Evolutionary conservation across 2,888 invertebrate species (phyloP), one percentile per base, ranked within the genome.

Genomic region (Amphimallon solstitiale): DNA sequence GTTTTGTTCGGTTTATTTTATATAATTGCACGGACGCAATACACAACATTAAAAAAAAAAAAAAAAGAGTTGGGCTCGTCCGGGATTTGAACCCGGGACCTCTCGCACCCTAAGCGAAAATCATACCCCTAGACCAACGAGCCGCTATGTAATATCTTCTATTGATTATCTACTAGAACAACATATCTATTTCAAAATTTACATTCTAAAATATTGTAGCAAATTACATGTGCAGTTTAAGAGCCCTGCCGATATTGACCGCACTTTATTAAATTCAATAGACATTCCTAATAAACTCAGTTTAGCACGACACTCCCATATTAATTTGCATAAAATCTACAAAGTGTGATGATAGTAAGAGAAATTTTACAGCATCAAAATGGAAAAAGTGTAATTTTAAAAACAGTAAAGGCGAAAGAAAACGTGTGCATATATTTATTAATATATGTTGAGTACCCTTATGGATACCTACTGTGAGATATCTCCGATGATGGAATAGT

Each of bases 101-200:
- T 85, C 85, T 84, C 84, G 84, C 84, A 87, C 87, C 87, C 87
- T 86, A 87, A 87, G 87, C 87, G 86, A 86, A 85, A 87, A 87
- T 86, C 86, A 87, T 87, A 88, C 87, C 87, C 86, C 87, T 87
- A 88, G 87, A 87, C 87, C 87, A 87, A 86, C 86, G 87, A 87
- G 87, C 87, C 87, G 9, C 6, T n/a, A n/a, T n/a, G n/a, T n/a
- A n/a, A n/a, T n/a, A n/a, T n/a, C n/a, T n/a, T n/a, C n/a, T n/a
- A n/a, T n/a, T n/a, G n/a, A n/a, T n/a, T n/a, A n/a, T n/a, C n/a
- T n/a, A n/a, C n/a, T n/a, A n/a, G n/a, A n/a, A n/a, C n/a, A n/a
- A n/a, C n/a, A n/a, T n/a, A n/a, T n/a, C n/a, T n/a, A n/a, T n/a
- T n/a, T n/a, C n/a, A n/a, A n/a, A n/a, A n/a, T n/a, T n/a, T n/a